Base-by-base conservation (phyloP, 1,140 invertebrate genomes). In the Pristionchus pacificus region DNA sequence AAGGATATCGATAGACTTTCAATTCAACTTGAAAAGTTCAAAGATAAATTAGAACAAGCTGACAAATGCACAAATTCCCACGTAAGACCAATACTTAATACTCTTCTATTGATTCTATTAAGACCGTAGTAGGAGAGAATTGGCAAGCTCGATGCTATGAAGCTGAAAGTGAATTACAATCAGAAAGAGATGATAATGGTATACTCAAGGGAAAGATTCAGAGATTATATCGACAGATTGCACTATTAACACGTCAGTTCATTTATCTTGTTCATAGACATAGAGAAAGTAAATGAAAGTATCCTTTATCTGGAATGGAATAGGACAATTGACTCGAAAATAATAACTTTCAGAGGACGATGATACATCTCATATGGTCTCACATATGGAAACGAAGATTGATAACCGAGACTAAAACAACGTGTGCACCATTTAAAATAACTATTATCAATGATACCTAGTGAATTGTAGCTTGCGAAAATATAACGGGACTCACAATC, bases 211-310 rank as follows among this genome's bases (percentile, higher is more conserved):
- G 77, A 28, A 76, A 76, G 28, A 77, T 79, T 25, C 63, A 79
- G 28, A 49, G 79, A 55, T 79, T 81, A 55, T 77, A 79, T 60
- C 78, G 78, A 57, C 79, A 80, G 66, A 80, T 80, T 30, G 79
- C 77, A 64, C 59, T 80, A n/a, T 61, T 80, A 2, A 81, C 79
- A 38, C 79, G 78, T 79, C 59, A 75, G 73, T 38, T 29, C 13
- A 24, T 38, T 19, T 2, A 38, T 10, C 64, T 60, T 68, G n/a
- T n/a, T n/a, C n/a, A n/a, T n/a, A n/a, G n/a, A n/a, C n/a, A 15
- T 31, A 38, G 60, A 10, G 13, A 71, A 60, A 30, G 13, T 14
- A 32, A 13, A 60, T 15, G 6, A 32, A 57, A 58, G 38, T 55
- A 60, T 19, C n/a, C 2, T 68, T 25, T 33, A 31, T 59, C 68